Evolutionary conservation across 2,113 vertebrate genomes (phyloP).

Genomic region (Catharus bicknelli): DNA sequence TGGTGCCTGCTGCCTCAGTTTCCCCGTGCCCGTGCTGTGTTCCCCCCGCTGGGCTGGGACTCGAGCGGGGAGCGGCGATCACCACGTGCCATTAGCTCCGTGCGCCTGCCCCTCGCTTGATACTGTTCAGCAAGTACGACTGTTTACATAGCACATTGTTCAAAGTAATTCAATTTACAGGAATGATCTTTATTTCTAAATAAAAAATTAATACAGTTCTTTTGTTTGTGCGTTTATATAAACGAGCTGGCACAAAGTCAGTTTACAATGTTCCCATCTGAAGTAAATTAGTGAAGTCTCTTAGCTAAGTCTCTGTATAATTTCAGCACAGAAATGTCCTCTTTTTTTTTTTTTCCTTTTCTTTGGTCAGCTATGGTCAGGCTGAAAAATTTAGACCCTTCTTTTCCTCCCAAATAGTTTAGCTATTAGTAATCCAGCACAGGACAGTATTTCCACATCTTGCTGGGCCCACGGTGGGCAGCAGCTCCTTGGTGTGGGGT

Average conservation of each 20-base stretch:
- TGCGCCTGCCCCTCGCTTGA: constrained; percentile 2
- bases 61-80: background rate
- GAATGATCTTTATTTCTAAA: constrained; percentile 65
- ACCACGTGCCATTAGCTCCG: constrained; percentile 31
- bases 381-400: constrained; percentile 18
- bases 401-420: constrained; percentile 36
- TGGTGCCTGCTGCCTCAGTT: background rate
- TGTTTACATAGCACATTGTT: constrained; percentile 68
- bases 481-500: background rate
- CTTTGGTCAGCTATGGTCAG: constrained; percentile 27
- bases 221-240: constrained; percentile 66
- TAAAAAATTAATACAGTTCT: constrained; percentile 67
- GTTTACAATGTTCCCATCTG: constrained; percentile 61
- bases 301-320: constrained; percentile 68
- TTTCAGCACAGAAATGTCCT: constrained; percentile 60
- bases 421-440: background rate
- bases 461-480: background rate
- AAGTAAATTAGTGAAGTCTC: constrained; percentile 66
- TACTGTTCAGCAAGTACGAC: background rate
- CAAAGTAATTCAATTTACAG: constrained; percentile 67
- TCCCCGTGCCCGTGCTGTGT: background rate
- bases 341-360: background rate
- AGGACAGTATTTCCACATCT: background rate
- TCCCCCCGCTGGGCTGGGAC: background rate
- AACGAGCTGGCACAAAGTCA: constrained; percentile 56